Evolutionary conservation across 2,888 invertebrate genomes (phyloP).

Genomic region (Mythimna lalbum): DNA sequence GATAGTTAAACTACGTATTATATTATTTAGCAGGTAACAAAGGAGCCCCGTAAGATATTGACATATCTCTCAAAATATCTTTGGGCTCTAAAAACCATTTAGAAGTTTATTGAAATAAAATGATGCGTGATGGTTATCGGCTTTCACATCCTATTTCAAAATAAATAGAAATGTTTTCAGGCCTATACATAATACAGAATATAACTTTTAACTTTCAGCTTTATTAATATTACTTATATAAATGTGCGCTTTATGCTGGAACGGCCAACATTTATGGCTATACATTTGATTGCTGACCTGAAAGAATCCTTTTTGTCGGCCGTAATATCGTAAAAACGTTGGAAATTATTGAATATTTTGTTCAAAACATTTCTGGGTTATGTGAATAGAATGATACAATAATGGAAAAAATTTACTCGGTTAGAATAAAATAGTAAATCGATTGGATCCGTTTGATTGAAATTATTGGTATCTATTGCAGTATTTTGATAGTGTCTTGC

Average conservation of each 20-base stretch:
- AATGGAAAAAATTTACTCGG: constrained; percentile 15
- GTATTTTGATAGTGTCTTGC: not conserved
- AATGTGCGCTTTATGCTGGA: constrained; percentile 20
- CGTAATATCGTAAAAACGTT: constrained; percentile 42
- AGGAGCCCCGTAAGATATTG: not conserved
- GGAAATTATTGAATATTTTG: constrained; percentile 41
- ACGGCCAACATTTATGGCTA: constrained; percentile 26
- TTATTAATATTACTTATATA: constrained; percentile 21
- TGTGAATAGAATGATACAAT: constrained; percentile 12
- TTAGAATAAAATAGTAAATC: constrained; percentile 16
- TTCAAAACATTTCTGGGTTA: constrained; percentile 25
- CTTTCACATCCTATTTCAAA: constrained; percentile 1
- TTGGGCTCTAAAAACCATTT: not conserved
- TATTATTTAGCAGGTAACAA: constrained; percentile 20
- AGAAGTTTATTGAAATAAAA: not conserved
- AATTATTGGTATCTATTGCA: not conserved
- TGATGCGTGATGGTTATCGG: not conserved
- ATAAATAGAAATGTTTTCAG: constrained; percentile 4
- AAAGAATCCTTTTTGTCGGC: constrained; percentile 24
- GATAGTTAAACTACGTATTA: constrained; percentile 42
- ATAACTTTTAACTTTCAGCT: constrained; percentile 28
- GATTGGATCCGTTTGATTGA: constrained; percentile 1
- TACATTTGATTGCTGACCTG: constrained; percentile 42
- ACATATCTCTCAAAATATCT: not conserved
- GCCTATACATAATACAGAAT: not conserved